Evolutionary conservation across 2,888 invertebrate species (phyloP).

Genomic region (Cheilosia pagana): DNA sequence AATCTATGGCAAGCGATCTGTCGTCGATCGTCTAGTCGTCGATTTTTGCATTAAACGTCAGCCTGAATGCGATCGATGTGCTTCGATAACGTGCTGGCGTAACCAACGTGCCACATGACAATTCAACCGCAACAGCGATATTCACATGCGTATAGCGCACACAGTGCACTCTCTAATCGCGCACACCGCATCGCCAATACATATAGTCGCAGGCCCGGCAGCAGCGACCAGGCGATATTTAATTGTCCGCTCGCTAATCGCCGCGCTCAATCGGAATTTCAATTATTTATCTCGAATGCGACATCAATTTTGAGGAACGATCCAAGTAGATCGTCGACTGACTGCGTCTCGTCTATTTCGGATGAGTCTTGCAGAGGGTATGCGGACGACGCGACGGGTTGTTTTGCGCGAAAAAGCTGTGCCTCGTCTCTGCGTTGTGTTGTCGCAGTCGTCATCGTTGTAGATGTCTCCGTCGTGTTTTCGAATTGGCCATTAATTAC

Average conservation of each 20-base stretch:
- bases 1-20: slow-evolving; percentile 67
- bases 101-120: slow-evolving; percentile 71
- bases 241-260: slow-evolving; percentile 71
- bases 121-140: slow-evolving; percentile 67
- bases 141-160: slow-evolving; percentile 70
- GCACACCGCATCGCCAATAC: slow-evolving; percentile 22
- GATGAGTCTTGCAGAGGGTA: slow-evolving; percentile 19
- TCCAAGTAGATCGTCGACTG: slow-evolving; percentile 72
- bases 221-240: slow-evolving; percentile 62
- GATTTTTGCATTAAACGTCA: slow-evolving; percentile 75
- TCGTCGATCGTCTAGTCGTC: slow-evolving; percentile 74
- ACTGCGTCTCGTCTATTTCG: slow-evolving; percentile 59
- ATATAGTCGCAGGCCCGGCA: slow-evolving; percentile 23
- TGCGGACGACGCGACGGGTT: slow-evolving; percentile 2
- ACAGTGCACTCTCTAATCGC: slow-evolving; percentile 21
- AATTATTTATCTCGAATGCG: slow-evolving; percentile 72
- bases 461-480: slow-evolving; percentile 74
- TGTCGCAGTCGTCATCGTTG: slow-evolving; percentile 70
- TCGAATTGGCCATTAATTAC: slow-evolving; percentile 75
- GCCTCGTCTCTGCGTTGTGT: slow-evolving; percentile 42
- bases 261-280: slow-evolving; percentile 75
- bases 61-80: slow-evolving; percentile 72
- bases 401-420: slow-evolving; percentile 39
- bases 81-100: slow-evolving; percentile 61
- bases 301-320: slow-evolving; percentile 73